These are phyloP conservation scores for Osedax frankpressi DNA, from an alignment of 2,888 invertebrate species.

Conservation along the genomic window DNA sequence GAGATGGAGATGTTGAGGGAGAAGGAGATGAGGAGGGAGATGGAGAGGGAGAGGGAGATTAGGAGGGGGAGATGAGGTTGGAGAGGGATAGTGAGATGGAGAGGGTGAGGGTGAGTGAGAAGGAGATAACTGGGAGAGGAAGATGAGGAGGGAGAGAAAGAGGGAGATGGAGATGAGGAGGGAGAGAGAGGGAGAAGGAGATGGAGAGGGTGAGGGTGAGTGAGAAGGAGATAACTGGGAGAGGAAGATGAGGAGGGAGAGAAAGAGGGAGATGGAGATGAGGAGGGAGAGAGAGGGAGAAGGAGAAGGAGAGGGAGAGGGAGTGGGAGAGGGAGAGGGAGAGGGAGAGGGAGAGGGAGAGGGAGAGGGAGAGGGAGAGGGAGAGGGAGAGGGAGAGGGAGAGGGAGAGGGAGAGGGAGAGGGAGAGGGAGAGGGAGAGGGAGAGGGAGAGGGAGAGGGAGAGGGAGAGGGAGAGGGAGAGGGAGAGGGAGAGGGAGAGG, in stretches of 20 bases:
- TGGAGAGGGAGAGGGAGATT: no score
- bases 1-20: no score
- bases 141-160: not conserved
- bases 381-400: conserved; percentile 4
- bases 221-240: not conserved
- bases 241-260: not conserved
- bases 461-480: conserved; percentile 4
- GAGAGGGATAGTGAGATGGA: not conserved
- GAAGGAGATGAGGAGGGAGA: no score
- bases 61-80: no score
- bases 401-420: conserved; percentile 4
- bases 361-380: conserved; percentile 4
- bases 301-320: not conserved
- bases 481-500: conserved; percentile 4
- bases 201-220: not conserved
- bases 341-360: conserved; percentile 4
- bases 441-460: conserved; percentile 4
- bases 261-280: no score
- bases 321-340: not conserved
- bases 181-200: no score
- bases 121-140: not conserved
- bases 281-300: not conserved
- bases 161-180: not conserved
- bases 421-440: conserved; percentile 4
- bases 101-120: no score